Evolutionary conservation across 2,888 invertebrate genomes (phyloP), one percentile per base, ranked within the genome.

Genomic region (Acanthoscelides obtectus): DNA sequence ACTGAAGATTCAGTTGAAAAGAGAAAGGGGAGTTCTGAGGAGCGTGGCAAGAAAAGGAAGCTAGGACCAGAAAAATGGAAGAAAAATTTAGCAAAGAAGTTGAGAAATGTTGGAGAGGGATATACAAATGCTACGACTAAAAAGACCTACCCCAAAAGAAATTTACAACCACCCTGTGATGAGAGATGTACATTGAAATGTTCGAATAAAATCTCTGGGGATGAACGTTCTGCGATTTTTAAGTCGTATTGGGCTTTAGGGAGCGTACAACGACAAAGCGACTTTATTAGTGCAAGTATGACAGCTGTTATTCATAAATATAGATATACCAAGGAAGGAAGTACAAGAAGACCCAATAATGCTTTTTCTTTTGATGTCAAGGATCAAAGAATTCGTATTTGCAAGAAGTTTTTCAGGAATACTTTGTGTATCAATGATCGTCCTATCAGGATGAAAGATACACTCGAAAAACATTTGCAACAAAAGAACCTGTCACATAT

Each of bases 341-440:
- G 22, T 67, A 22, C 20, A n/a, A n/a, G 67, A n/a, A 5, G 25
- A 22, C 67, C 22, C 19, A 67, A 67, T 22, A 67, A 67, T 67
- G 67, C 67, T 22, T 67, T 22, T 67, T 67, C n/a, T 67, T 67
- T 67, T 25, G 67, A n/a, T 20, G 0, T 21, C 2, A 67, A 67
- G 2, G 25, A 67, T n/a, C 67, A 67, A 25, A 21, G 25, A 67
- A 67, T 67, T 67, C 67, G 67, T 22, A 22, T 21, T 65, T 65
- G 12, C 17, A 65, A 25, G 8, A 25, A 25, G 25, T 25, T 25
- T 25, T 25, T 25, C 25, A 25, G 25, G 25, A 25, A 25, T 25
- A 25, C 25, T 3, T 8, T 25, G 3, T 25, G 25, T 25, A 25
- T 25, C 8, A 25, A 25, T 25, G 25, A 25, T n/a, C n/a, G n/a